phyloP scores from a whole-genome alignment of 2,797 vertebrate genomes.

The Sciaenops ocellatus region DNA sequence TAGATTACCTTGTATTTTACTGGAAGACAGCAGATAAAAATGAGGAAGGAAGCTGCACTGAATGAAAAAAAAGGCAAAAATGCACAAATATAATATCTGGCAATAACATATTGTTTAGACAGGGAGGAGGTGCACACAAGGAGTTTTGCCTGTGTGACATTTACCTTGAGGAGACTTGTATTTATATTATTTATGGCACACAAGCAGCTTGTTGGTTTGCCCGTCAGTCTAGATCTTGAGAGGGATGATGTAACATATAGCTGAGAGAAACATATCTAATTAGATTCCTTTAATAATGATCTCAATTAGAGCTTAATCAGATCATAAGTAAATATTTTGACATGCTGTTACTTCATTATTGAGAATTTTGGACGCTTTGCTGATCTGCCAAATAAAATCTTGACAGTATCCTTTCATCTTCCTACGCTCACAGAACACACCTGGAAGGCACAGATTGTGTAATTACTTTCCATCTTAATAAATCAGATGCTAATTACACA shows the following conservation, averaged over 20 bases:
- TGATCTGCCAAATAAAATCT: constrained; percentile 37
- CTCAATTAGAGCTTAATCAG: constrained; percentile 29
- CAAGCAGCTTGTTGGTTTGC: background rate
- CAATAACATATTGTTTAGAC: background rate
- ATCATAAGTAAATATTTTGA: constrained; percentile 26
- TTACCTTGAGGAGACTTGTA: background rate
- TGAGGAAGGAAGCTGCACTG: background rate
- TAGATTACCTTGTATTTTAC: background rate
- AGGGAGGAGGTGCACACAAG: background rate
- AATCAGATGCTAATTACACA: constrained; percentile 52
- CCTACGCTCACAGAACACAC: constrained; percentile 2
- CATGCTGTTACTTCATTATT: constrained; percentile 30
- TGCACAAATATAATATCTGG: background rate
- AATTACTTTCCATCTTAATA: constrained; percentile 53
- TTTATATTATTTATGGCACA: constrained; percentile 2
- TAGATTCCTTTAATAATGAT: constrained; percentile 30
- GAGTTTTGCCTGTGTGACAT: background rate
- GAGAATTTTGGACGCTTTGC: constrained; percentile 20
- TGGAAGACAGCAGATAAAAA: background rate
- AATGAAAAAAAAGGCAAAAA: background rate
- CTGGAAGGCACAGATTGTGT: constrained; percentile 13
- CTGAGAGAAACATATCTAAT: constrained; percentile 33
- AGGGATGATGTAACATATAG: background rate
- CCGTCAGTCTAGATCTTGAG: background rate
- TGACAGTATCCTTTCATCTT: constrained; percentile 24